phyloP scores from a whole-genome alignment of 1,140 invertebrate genomes.

The Lordiphosa collinella region DNA sequence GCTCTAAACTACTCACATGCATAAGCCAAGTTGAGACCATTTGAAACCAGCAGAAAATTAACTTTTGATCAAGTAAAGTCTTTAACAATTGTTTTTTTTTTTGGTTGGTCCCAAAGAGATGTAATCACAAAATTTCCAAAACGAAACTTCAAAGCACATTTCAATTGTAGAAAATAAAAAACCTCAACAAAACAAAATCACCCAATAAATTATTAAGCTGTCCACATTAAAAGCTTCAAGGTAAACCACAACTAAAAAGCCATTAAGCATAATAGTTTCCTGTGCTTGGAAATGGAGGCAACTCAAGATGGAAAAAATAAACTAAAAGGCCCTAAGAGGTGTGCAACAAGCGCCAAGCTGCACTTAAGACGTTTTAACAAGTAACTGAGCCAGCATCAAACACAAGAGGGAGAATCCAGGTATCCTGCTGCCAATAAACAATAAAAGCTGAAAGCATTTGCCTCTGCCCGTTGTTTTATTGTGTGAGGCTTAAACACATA shows the following conservation, averaged over 20 bases:
- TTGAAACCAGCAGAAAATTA: too few species aligned
- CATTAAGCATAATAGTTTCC: slow-evolving; percentile 64
- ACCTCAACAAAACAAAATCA: neutral
- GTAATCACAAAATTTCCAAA: slow-evolving; percentile 14
- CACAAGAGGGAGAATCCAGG: slow-evolving; percentile 1
- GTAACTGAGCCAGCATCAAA: slow-evolving; percentile 1
- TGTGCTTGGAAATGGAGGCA: slow-evolving; percentile 21
- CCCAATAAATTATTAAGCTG: slow-evolving; percentile 48
- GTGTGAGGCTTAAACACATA: slow-evolving; percentile 65
- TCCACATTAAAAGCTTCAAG: slow-evolving; percentile 21
- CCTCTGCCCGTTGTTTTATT: slow-evolving; percentile 23
- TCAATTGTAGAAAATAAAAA: slow-evolving; percentile 19
- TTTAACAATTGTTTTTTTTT: too few species aligned
- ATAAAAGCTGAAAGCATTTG: slow-evolving; percentile 29
- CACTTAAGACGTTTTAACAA: too few species aligned
- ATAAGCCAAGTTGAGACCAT: too few species aligned
- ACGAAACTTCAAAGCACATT: slow-evolving; percentile 17
- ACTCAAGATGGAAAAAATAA: slow-evolving; percentile 18
- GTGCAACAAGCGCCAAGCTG: slow-evolving; percentile 29
- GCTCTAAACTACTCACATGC: too few species aligned
- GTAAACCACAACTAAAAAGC: too few species aligned
- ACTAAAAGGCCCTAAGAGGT: slow-evolving; percentile 17
- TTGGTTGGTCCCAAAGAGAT: slow-evolving; percentile 12
- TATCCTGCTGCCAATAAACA: slow-evolving; percentile 42
- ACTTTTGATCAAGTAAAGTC: too few species aligned